phyloP scores from a whole-genome alignment of 2,113 vertebrate species.

The Scopus umbretta region DNA sequence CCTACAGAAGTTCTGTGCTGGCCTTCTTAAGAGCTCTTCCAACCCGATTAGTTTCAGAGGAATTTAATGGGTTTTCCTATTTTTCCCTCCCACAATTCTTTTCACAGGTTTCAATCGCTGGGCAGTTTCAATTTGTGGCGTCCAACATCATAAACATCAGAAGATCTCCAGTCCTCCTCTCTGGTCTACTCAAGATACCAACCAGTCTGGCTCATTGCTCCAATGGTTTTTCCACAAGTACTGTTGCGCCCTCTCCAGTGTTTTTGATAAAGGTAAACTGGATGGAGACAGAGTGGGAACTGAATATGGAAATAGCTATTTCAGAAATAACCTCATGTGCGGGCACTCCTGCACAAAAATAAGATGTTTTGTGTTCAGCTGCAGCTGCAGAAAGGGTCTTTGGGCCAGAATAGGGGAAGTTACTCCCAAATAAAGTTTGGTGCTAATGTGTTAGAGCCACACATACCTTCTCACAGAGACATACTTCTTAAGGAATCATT shows the following conservation, averaged over 20 bases:
- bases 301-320: background rate
- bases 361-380: background rate
- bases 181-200: background rate
- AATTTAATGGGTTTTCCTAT: background rate
- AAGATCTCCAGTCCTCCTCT: background rate
- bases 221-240: background rate
- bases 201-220: background rate
- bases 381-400: background rate
- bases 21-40: background rate
- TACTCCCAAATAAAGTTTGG: background rate
- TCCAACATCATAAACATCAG: background rate
- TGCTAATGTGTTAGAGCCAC: background rate
- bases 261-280: background rate
- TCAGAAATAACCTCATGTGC: background rate
- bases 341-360: background rate
- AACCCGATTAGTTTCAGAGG: background rate
- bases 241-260: background rate
- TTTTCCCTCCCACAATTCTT: background rate
- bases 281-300: background rate
- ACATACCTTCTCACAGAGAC: background rate
- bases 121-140: background rate
- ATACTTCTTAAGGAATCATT: background rate
- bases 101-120: background rate
- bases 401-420: background rate
- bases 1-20: background rate